Evolutionary conservation across 2,113 vertebrate species (phyloP).

Genomic region (Herpailurus yagouaroundi): DNA sequence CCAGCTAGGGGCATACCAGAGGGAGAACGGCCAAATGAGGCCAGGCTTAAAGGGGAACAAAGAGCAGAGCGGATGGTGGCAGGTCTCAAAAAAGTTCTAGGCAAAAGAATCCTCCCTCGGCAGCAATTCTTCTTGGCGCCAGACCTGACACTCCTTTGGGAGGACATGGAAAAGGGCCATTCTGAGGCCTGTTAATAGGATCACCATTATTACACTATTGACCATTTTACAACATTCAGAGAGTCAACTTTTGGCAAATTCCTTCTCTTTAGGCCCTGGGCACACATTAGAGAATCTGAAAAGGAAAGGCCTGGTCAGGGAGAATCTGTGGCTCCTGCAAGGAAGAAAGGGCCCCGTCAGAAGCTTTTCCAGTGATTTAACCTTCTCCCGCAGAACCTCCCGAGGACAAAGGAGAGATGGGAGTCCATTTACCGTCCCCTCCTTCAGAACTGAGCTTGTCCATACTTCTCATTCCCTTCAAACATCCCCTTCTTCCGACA

Average conservation of each 20-base stretch:
- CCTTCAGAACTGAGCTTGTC: background rate
- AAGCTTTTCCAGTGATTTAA: slow-evolving; percentile 29
- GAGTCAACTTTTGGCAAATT: background rate
- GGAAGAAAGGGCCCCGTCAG: background rate
- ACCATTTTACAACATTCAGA: slow-evolving; percentile 17
- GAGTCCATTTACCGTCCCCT: background rate
- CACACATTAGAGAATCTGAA: slow-evolving; percentile 19
- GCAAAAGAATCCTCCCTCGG: slow-evolving; percentile 63
- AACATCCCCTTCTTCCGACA: background rate
- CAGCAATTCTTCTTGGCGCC: slow-evolving; percentile 49
- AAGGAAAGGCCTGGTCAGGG: background rate
- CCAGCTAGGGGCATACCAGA: slow-evolving; percentile 67
- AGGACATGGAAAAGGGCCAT: slow-evolving; percentile 16
- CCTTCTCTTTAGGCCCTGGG: background rate
- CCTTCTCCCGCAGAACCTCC: background rate
- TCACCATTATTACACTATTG: slow-evolving; percentile 26
- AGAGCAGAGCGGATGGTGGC: slow-evolving; percentile 67
- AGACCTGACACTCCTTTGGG: slow-evolving; percentile 54
- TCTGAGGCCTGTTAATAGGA: slow-evolving; percentile 23
- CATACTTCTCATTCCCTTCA: background rate
- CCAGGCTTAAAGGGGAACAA: slow-evolving; percentile 73
- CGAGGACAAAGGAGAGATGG: background rate
- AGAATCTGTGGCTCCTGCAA: background rate
- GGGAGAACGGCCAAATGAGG: slow-evolving; percentile 59
- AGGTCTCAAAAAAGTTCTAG: slow-evolving; percentile 71